Evolutionary conservation across 2,113 vertebrate genomes (phyloP), one percentile per base, ranked within the genome.

Genomic region (Hippoglossus stenolepis): DNA sequence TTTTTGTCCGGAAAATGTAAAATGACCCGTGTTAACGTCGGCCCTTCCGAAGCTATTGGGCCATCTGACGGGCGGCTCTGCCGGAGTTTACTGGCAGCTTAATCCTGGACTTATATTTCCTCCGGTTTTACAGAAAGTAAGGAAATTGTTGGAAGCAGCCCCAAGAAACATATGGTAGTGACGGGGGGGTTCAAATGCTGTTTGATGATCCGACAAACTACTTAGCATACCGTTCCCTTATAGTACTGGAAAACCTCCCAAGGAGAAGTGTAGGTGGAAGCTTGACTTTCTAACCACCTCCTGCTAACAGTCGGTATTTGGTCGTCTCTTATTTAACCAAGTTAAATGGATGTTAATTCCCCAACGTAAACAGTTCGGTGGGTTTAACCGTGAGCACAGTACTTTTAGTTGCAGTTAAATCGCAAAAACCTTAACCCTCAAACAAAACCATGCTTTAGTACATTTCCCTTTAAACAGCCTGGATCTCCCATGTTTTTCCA

Each of bases 181-280:
- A 18, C 1, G 1, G 47, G 66, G 17, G 66, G 14, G 66, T 57
- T 69, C 47, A 53, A 35, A 28, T 43, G 0, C 61, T 49, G 17
- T 38, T 59, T 51, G 31, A 62, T 59, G 8, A 78, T 59, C 12
- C n/a, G 35, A 45, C 65, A 62, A 54, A 23, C 40, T 67, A 66
- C 14, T 59, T 66, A 79, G 62, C 56, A 67, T 56, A 47, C 23
- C 21, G 54, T 18, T 63, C 3, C 45, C 47, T 70, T 69, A 53
- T 26, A 49, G 5, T 17, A 17, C 23, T 26, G 63, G 15, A 26
- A 61, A 47, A 49, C n/a, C 8, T 28, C 35, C 47, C 60, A 65
- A 57, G 51, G 59, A 70, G n/a, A 68, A 43, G 47, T 43, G 53
- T 57, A 57, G 61, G 51, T 56, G 71, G 15, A 60, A 9, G 70